Conservation (phyloP, 2,797 vertebrate genomes). For the Coccyzus lansbergi region DNA sequence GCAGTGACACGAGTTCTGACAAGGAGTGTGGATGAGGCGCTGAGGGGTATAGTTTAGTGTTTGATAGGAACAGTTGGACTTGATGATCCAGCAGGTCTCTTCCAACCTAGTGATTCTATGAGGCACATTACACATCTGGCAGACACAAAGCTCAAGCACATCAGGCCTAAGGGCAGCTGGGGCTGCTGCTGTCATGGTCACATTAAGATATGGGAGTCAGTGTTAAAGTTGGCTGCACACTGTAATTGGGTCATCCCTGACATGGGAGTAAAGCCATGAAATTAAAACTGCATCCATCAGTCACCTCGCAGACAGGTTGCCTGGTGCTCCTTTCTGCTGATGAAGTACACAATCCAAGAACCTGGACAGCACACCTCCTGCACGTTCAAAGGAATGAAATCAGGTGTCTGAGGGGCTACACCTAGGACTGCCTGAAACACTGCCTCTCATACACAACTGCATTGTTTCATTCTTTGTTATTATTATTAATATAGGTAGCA, state of each 20-base stretch:
- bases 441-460: fast-evolving
- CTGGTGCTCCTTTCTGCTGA: background rate
- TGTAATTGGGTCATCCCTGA: fast-evolving
- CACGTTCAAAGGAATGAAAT: background rate
- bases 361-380: fast-evolving
- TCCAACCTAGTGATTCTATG: no score
- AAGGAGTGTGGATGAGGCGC: no score
- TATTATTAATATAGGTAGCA: background rate
- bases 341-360: background rate
- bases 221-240: background rate
- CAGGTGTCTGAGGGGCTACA: fast-evolving
- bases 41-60: no score
- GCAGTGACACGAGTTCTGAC: fast-evolving
- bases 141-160: fast-evolving
- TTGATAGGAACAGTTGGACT: no score
- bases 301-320: background rate
- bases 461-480: no score
- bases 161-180: background rate
- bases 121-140: background rate
- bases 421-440: background rate
- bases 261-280: fast-evolving
- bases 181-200: fast-evolving
- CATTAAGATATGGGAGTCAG: fast-evolving
- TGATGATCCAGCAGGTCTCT: no score
- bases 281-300: background rate